These are phyloP conservation scores for Apostichopus parvimensis DNA, from an alignment of 35 echinoderm and acorn worm genomes.

Conservation along the genomic window DNA sequence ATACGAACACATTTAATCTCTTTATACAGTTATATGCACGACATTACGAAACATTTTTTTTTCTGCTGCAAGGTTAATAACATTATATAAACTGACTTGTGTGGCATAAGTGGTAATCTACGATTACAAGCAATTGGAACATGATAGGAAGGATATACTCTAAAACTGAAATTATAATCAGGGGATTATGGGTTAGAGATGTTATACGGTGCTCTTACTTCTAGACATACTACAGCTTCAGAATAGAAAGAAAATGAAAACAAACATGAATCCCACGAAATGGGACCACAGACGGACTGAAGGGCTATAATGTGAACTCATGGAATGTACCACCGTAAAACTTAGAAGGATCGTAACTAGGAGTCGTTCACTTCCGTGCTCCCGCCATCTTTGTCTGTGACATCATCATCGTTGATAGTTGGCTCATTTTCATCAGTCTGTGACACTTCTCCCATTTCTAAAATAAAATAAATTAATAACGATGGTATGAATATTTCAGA, in stretches of 20 bases:
- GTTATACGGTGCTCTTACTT: too few relatives aligned
- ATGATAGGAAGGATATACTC: too few relatives aligned
- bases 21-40: too few relatives aligned
- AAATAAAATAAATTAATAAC: neutral
- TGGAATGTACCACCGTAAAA: slow-evolving; percentile 4
- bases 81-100: neutral
- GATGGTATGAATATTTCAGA: too few relatives aligned
- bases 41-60: neutral
- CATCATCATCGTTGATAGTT: neutral
- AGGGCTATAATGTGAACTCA: slow-evolving; percentile 8
- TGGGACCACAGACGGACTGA: slow-evolving; percentile 14
- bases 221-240: too few relatives aligned
- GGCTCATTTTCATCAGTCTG: neutral
- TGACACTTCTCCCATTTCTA: neutral
- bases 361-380: neutral
- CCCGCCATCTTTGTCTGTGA: neutral
- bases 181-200: too few relatives aligned
- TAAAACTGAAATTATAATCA: too few relatives aligned
- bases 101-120: too few relatives aligned
- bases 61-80: neutral
- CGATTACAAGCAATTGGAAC: too few relatives aligned
- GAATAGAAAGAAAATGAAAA: neutral
- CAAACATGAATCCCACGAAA: neutral
- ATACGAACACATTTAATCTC: too few relatives aligned
- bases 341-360: neutral